Evolutionary conservation across 2,888 invertebrate genomes (phyloP).

Genomic region (Yponomeuta cagnagella): DNA sequence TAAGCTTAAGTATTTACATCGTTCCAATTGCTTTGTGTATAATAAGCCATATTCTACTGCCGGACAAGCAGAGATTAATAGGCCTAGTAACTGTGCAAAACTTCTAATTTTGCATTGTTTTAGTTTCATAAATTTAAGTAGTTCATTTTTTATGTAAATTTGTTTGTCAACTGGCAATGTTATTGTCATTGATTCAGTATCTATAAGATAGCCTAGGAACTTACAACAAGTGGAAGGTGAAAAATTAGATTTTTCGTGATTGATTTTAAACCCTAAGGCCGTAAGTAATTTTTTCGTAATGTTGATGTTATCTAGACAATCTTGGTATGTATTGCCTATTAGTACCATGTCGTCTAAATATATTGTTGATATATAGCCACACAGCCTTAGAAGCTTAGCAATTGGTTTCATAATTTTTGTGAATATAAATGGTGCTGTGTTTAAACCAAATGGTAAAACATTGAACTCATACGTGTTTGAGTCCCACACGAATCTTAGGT

Average conservation of each 20-base stretch:
- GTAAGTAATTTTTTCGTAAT: constrained; percentile 13
- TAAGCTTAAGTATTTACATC: constrained; percentile 22
- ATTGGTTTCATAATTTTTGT: constrained; percentile 21
- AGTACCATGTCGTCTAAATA: constrained; percentile 22
- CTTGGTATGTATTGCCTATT: constrained; percentile 13
- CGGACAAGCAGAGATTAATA: constrained; percentile 29
- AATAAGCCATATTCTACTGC: constrained; percentile 32
- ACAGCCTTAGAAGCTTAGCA: constrained; percentile 17
- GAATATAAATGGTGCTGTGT: constrained; percentile 18
- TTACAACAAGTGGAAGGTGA: constrained; percentile 18
- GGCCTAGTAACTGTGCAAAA: constrained; percentile 24
- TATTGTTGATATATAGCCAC: constrained; percentile 19
- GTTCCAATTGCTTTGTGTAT: constrained; percentile 30
- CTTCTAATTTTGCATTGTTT: constrained; percentile 23
- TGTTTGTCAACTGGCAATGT: constrained; percentile 23
- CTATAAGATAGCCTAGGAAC: constrained; percentile 12
- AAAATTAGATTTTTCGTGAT: constrained; percentile 23
- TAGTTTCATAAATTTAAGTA: constrained; percentile 15
- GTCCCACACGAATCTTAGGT: constrained; percentile 17
- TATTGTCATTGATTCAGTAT: constrained; percentile 18
- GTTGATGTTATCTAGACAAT: constrained; percentile 6
- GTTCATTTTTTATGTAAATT: constrained; percentile 15
- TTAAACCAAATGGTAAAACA: constrained; percentile 18
- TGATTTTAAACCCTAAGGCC: constrained; percentile 23
- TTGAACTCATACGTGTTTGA: constrained; percentile 18